phyloP scores from a whole-genome alignment of 2,797 vertebrate genomes.

The Urosaurus nigricauda region DNA sequence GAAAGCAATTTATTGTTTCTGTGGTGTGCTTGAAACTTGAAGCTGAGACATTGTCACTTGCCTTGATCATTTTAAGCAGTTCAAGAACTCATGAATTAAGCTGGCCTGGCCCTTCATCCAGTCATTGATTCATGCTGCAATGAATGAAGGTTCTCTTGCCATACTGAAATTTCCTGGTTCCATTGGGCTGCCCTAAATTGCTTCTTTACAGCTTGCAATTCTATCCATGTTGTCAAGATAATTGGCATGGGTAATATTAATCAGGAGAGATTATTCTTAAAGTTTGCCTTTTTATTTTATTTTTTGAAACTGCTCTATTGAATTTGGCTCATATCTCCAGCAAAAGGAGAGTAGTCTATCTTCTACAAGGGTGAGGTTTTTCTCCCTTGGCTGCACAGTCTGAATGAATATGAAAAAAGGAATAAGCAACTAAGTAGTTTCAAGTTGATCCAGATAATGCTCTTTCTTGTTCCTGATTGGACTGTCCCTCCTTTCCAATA shows the following conservation, averaged over 20 bases:
- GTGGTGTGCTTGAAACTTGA: not conserved
- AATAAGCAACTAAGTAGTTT: not conserved
- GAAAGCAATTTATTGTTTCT: conserved; percentile 8
- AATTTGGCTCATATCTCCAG: not conserved
- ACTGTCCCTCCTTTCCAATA: not conserved
- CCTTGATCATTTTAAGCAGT: not conserved
- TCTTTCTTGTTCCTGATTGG: not conserved
- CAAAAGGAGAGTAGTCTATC: not conserved
- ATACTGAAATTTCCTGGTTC: not conserved
- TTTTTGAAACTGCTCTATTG: not conserved
- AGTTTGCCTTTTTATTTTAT: not conserved
- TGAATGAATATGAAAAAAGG: not conserved
- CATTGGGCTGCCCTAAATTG: conserved; percentile 20
- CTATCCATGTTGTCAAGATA: not conserved
- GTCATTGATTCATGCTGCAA: not conserved
- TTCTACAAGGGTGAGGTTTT: not conserved
- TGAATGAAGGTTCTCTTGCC: not conserved
- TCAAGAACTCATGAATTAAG: not conserved
- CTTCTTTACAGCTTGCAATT: not conserved
- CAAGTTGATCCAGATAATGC: not conserved
- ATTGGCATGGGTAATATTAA: not conserved
- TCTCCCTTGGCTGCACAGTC: not conserved
- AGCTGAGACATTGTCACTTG: not conserved
- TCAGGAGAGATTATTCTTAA: not conserved
- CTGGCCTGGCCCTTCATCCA: not conserved